Base-by-base conservation (phyloP, 2,888 invertebrate genomes). In the Melieria picta region DNA sequence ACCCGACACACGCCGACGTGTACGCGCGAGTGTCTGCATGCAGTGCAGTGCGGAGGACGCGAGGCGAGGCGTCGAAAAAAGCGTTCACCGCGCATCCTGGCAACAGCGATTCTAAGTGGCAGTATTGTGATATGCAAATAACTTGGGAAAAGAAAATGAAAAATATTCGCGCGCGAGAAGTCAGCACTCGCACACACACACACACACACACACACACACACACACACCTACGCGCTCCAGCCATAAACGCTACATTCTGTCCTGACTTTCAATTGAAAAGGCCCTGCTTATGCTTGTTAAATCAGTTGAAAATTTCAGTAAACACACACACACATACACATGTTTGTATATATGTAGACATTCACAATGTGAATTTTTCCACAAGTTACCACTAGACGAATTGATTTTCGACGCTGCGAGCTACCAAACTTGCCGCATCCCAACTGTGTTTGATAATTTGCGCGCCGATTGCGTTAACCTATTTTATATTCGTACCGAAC, bases 121-220 rank as follows among this genome's bases (percentile, higher is more conserved):
- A 62, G 64, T 66, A 68, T 67, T 58, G 70, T 58, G 69, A 71
- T 67, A 73, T 70, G 70, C 73, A 73, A 73, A 73, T 64, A 64
- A 70, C 16, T 62, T 64, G 10, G 13, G 30, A 42, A n/a, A 43
- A 61, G 42, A 60, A 55, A 48, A 71, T 16, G 47, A 56, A 66
- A n/a, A 7, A 56, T n/a, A 7, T 46, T 5, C 46, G 4, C 56
- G 9, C n/a, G 30, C 11, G 47, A 7, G 13, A 16, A 10, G 42
- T 58, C 13, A 30, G 57, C 48, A 45, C 30, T 6, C 4, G 11
- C 11, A 30, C 30, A 1, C 30, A 30, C 3, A 30, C 30, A 30
- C 30, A 30, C 30, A 2, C 16, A 1, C 52, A n/a, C n/a, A n/a
- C n/a, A n/a, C n/a, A n/a, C n/a, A 16, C 16, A 16, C 16, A 16